Conservation (phyloP, 2,113 vertebrate genomes). For the Piliocolobus tephrosceles region DNA sequence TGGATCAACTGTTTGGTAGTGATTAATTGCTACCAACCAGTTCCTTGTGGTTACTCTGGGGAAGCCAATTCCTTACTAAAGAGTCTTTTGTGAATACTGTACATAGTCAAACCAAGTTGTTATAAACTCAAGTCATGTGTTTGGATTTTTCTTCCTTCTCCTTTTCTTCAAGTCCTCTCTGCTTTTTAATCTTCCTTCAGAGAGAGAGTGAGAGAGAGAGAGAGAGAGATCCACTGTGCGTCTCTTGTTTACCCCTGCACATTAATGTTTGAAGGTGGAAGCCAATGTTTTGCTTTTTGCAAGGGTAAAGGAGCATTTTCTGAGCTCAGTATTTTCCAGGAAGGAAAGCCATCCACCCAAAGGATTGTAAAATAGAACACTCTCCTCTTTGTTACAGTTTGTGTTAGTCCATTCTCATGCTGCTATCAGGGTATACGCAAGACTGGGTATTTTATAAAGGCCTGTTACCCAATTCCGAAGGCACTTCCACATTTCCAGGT, state of each 20-base stretch:
- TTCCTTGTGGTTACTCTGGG: background rate
- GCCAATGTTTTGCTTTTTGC: background rate
- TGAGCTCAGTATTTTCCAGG: background rate
- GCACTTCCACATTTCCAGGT: no score
- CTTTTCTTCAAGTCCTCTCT: background rate
- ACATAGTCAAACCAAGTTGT: background rate
- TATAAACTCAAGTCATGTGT: background rate
- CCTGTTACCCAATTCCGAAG: no score
- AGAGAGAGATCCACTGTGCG: background rate
- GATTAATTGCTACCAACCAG: no score
- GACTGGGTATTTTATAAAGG: no score
- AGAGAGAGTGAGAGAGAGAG: background rate
- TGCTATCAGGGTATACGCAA: no score
- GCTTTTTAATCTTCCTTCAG: constrained; percentile 18
- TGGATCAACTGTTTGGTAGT: background rate
- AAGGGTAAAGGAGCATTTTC: background rate
- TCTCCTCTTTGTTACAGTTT: background rate
- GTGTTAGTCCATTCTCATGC: no score
- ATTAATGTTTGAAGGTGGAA: background rate
- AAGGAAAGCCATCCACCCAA: background rate
- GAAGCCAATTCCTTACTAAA: background rate
- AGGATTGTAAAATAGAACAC: background rate
- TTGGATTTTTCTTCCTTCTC: background rate
- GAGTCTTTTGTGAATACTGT: background rate
- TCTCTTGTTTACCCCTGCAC: background rate